phyloP scores from a whole-genome alignment of 2,797 vertebrate genomes.

The Spinus pinus region DNA sequence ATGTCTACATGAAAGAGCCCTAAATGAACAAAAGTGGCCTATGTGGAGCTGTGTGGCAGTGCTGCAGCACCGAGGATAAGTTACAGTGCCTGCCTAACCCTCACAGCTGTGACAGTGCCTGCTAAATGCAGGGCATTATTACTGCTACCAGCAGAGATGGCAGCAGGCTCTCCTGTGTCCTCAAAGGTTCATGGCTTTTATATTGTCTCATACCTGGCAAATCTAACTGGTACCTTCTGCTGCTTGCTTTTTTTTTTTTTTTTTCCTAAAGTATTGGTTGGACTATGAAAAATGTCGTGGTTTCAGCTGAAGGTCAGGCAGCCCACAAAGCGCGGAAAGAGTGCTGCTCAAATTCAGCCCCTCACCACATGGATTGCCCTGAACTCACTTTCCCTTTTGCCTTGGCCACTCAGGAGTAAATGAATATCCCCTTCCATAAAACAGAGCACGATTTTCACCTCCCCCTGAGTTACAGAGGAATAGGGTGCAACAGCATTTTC shows the following conservation, averaged over 20 bases:
- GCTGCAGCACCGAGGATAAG: not conserved
- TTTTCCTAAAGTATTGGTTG: not conserved
- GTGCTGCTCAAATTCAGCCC: not conserved
- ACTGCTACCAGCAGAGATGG: not conserved
- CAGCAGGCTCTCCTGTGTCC: not conserved
- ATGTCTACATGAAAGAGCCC: not conserved
- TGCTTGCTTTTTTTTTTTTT: not conserved
- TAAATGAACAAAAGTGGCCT: not conserved
- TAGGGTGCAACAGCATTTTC: not conserved
- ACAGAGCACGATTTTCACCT: not conserved
- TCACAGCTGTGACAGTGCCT: not conserved
- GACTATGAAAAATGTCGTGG: slow-evolving; percentile 11
- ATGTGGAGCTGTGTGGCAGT: not conserved
- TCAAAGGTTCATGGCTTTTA: not conserved
- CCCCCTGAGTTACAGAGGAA: not conserved
- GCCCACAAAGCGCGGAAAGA: slow-evolving; percentile 10
- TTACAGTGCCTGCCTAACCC: not conserved
- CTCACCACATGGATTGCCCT: not conserved
- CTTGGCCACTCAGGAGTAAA: not conserved
- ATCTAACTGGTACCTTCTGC: not conserved
- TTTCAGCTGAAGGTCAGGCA: slow-evolving; percentile 52
- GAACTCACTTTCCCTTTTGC: slow-evolving; percentile 23
- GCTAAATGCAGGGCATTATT: not conserved
- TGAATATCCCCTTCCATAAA: not conserved
- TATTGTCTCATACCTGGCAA: slow-evolving; percentile 41